Evolutionary conservation across 2,888 invertebrate species (phyloP).

Genomic region (Andrena haemorrhoa): DNA sequence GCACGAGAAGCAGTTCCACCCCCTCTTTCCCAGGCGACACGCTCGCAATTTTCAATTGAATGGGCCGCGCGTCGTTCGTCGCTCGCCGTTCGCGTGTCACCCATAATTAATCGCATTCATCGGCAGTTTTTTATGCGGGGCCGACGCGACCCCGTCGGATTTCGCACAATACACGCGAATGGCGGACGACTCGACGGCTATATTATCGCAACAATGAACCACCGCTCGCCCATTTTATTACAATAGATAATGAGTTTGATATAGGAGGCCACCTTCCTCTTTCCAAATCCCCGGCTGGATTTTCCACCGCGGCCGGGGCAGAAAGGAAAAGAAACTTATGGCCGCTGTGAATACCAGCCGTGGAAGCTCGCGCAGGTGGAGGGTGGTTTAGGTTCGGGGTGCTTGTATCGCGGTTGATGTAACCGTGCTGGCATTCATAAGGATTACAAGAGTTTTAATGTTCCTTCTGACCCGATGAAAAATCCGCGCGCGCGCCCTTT

Average conservation of each 20-base stretch:
- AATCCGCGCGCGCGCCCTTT: constrained; percentile 40
- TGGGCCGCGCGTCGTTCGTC: constrained; percentile 25
- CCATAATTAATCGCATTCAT: constrained; percentile 61
- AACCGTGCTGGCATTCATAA: constrained; percentile 51
- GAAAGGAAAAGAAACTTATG: constrained; percentile 61
- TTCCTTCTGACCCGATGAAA: constrained; percentile 36
- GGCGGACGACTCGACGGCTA: constrained; percentile 47
- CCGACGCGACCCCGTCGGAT: constrained; percentile 56
- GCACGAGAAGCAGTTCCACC: constrained; percentile 3
- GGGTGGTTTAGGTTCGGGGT: not conserved
- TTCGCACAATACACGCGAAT: constrained; percentile 59
- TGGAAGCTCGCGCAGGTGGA: not conserved
- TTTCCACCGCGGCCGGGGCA: constrained; percentile 41
- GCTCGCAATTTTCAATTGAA: constrained; percentile 55
- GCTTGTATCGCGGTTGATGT: constrained; percentile 55
- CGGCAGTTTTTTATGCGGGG: constrained; percentile 35
- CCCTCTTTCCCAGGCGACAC: constrained; percentile 26
- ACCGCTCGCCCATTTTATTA: constrained; percentile 57
- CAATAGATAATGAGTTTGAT: constrained; percentile 67
- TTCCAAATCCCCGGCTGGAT: constrained; percentile 58
- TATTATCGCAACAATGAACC: constrained; percentile 62
- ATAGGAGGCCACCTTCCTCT: constrained; percentile 54
- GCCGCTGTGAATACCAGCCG: constrained; percentile 60
- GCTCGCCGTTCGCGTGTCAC: constrained; percentile 35
- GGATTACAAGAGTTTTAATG: constrained; percentile 60